Evolutionary conservation across 53 echinoderm and acorn worm species (phyloP).

Genomic region (Hippasteria phrygiana): DNA sequence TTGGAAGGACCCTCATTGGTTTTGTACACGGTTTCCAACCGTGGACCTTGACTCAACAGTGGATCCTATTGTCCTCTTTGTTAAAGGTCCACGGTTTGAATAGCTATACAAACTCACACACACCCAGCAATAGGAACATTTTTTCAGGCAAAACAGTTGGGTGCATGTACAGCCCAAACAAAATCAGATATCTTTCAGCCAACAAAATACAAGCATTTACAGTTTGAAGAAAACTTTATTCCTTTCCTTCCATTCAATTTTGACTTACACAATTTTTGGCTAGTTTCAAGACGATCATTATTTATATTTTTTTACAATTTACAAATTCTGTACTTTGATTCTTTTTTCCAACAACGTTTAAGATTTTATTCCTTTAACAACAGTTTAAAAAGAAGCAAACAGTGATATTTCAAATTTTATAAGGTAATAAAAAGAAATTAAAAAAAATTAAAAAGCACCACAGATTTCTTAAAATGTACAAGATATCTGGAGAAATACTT

Average conservation of each 20-base stretch:
- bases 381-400: constrained; percentile 21
- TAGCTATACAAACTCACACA: no score
- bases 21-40: no score
- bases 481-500: constrained; percentile 10
- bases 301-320: constrained; percentile 33
- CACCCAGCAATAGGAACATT: no score
- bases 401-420: constrained; percentile 44
- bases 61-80: no score
- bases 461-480: constrained; percentile 21
- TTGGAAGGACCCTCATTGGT: no score
- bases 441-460: constrained; percentile 51
- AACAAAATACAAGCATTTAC: neutral
- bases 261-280: constrained; percentile 43
- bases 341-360: neutral
- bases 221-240: constrained; percentile 27
- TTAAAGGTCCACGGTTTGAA: no score
- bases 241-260: constrained; percentile 29
- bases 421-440: constrained; percentile 9
- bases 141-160: no score
- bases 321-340: constrained; percentile 41
- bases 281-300: constrained; percentile 33
- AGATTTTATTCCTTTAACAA: constrained; percentile 19
- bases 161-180: no score
- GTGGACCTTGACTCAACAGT: no score
- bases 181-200: neutral